Base-by-base conservation (phyloP, 2,888 invertebrate species). In the Alviniconcha strummeri region DNA sequence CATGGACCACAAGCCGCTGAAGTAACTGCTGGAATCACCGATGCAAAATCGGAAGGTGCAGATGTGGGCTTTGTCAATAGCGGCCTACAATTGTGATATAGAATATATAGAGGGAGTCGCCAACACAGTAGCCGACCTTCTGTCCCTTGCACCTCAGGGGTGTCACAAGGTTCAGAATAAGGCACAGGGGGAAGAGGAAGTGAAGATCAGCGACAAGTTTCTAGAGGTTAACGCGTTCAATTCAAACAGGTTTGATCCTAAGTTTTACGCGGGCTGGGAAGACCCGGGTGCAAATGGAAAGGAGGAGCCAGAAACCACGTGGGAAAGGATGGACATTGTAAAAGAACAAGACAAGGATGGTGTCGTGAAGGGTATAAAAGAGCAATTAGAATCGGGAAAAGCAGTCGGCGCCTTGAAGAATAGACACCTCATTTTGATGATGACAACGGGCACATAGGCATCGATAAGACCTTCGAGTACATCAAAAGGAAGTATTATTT, bases 1-100 rank as follows among this genome's bases (percentile, higher is more conserved):
- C 5, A 85, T 85, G 13, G 86, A 86, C 57, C 86, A 85, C 74
- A 79, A 81, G 79, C 86, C 86, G 15, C 36, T 86, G 52, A 81
- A 85, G n/a, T 84, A 85, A 13, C 19, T 85, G 17, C 64, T 85
- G 3, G 80, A 85, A 7, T 82, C 86, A 5, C 84, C 84, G 1
- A 86, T 85, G 79, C 84, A 85, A 52, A 85, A 85, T 15, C 84
- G 71, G 13, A 83, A 85, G 19, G 75, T 86, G 9, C 84, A 84
- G n/a, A 17, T 86, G n/a, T 83, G 85, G n/a, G n/a, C n/a, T n/a
- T n/a, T n/a, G n/a, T n/a, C n/a, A n/a, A n/a, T n/a, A n/a, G n/a
- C n/a, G n/a, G n/a, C n/a, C n/a, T n/a, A n/a, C n/a, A n/a, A n/a
- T n/a, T n/a, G n/a, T n/a, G n/a, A n/a, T n/a, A n/a, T n/a, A n/a